Percentiles rank a stretch among this genome's conserved stretches.
These are phyloP conservation scores for Elaphurus davidianus DNA, from an alignment of 2,113 vertebrate species.

Conservation along the genomic window DNA sequence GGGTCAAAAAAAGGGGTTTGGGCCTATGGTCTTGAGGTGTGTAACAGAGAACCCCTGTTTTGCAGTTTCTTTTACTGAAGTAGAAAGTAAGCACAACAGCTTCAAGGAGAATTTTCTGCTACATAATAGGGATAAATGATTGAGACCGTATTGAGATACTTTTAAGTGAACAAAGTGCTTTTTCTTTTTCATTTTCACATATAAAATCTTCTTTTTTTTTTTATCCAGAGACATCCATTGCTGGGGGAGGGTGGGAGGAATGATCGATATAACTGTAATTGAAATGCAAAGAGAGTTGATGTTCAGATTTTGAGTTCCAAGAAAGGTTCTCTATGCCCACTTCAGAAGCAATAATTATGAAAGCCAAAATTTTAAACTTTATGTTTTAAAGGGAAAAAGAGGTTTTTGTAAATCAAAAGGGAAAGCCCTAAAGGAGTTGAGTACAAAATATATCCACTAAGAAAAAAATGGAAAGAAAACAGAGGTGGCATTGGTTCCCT, in stretches of 20 bases:
- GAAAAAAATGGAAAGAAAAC: not conserved
- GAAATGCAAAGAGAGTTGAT: slow-evolving; percentile 22
- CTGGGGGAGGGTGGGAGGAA: not conserved
- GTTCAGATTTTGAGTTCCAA: slow-evolving; percentile 25
- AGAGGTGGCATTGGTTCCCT: not conserved
- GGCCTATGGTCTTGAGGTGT: too few relatives aligned
- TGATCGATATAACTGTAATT: not conserved
- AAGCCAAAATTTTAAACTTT: slow-evolving; percentile 42
- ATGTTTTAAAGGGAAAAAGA: slow-evolving; percentile 37
- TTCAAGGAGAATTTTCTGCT: not conserved
- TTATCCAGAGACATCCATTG: not conserved
- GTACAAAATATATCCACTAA: not conserved
- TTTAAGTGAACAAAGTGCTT: not conserved
- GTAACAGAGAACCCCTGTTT: not conserved
- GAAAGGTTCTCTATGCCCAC: slow-evolving; percentile 26
- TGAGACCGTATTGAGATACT: not conserved
- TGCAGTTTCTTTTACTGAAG: not conserved
- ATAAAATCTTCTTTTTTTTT: not conserved
- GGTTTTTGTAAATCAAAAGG: slow-evolving; percentile 50
- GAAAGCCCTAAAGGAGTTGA: slow-evolving; percentile 29
- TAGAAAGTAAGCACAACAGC: not conserved
- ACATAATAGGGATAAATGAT: not conserved
- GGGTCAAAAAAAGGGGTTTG: not conserved
- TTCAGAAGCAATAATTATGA: slow-evolving; percentile 44
- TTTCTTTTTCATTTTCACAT: not conserved